phyloP scores from a whole-genome alignment of 2,113 vertebrate species.

The Amphiprion percula region DNA sequence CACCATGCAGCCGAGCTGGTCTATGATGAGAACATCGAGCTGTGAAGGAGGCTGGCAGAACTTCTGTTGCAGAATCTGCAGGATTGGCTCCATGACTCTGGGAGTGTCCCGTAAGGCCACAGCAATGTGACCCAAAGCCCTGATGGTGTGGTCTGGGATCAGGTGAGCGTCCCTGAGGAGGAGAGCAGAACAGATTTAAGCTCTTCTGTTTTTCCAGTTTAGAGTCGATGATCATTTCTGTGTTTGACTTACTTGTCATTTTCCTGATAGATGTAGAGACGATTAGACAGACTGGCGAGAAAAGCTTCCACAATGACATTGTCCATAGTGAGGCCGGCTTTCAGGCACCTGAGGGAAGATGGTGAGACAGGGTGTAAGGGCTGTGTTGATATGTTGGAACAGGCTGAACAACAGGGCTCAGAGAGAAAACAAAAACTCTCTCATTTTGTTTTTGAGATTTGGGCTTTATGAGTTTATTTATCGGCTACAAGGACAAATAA shows the following conservation, averaged over 20 bases:
- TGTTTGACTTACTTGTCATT: conserved; percentile 92
- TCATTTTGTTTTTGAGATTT: too few species aligned
- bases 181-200: background rate
- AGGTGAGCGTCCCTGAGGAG: conserved; percentile 90
- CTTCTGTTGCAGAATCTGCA: conserved; percentile 99
- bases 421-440: too few species aligned
- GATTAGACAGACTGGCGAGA: conserved; percentile 96
- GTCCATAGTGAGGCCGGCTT: conserved; percentile 94
- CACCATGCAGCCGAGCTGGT: conserved; percentile 98
- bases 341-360: conserved; percentile 88
- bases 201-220: too few species aligned
- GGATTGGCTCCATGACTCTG: conserved; percentile 96
- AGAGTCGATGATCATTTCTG: background rate
- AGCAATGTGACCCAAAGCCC: conserved; percentile 95
- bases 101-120: conserved; percentile 96
- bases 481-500: too few species aligned
- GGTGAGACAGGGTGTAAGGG: background rate
- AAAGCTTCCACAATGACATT: conserved; percentile 97
- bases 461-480: too few species aligned
- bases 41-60: conserved; percentile 98
- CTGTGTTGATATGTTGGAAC: background rate
- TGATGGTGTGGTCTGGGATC: conserved; percentile 98
- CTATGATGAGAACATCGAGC: conserved; percentile 97
- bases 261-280: conserved; percentile 98
- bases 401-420: too few species aligned